These are phyloP conservation scores for Drosophila ambigua DNA, from an alignment of 1,140 invertebrate species.

Conservation along the genomic window DNA sequence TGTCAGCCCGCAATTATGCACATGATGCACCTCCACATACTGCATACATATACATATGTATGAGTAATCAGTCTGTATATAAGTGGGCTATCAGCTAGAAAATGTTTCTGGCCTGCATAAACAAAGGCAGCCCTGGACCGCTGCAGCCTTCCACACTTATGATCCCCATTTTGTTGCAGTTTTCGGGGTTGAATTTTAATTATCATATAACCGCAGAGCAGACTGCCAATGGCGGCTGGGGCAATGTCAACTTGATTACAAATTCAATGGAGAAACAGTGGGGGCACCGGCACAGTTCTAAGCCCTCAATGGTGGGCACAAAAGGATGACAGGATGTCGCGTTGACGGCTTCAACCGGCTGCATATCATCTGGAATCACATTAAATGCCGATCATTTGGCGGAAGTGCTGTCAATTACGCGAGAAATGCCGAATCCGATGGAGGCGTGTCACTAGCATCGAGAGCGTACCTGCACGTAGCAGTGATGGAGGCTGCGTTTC, in stretches of 20 bases:
- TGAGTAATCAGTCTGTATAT: slow-evolving; percentile 32
- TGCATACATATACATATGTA: slow-evolving; percentile 21
- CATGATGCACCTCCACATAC: slow-evolving; percentile 19
- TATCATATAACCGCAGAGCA: slow-evolving; percentile 63
- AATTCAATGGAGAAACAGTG: slow-evolving; percentile 62
- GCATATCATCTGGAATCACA: slow-evolving; percentile 42
- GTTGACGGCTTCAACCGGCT: slow-evolving; percentile 40
- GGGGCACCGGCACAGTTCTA: slow-evolving; percentile 44
- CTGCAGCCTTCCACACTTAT: too few species aligned
- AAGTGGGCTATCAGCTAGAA: slow-evolving; percentile 30
- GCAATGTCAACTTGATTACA: slow-evolving; percentile 73
- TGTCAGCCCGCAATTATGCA: slow-evolving; percentile 44
- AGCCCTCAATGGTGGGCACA: slow-evolving; percentile 42
- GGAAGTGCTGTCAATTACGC: too few species aligned
- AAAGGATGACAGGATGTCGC: slow-evolving; percentile 8
- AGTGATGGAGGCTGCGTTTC: too few species aligned
- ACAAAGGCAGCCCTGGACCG: slow-evolving; percentile 22
- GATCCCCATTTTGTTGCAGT: slow-evolving; percentile 22
- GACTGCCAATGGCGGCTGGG: background rate
- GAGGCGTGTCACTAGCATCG: too few species aligned
- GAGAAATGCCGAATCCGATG: too few species aligned
- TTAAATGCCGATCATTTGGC: too few species aligned
- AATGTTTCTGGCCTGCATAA: slow-evolving; percentile 34
- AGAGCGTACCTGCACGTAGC: too few species aligned
- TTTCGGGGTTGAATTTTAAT: slow-evolving; percentile 59